Evolutionary conservation across 2,797 vertebrate species (phyloP), one percentile per base, ranked within the genome.

Genomic region (Danio albolineatus): DNA sequence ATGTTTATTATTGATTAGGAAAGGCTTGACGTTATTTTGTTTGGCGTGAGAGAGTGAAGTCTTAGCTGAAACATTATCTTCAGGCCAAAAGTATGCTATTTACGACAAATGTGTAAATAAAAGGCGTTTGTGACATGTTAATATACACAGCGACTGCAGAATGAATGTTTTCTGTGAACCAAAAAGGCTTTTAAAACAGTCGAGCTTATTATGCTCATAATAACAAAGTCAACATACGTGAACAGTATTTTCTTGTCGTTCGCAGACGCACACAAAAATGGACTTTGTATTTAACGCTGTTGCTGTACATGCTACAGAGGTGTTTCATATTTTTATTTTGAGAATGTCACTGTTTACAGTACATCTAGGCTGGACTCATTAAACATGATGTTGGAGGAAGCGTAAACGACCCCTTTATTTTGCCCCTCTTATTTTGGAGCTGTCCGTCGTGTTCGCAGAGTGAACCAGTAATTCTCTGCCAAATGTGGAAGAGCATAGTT

Each of bases 391-490:
- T 51, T 39, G 28, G n/a, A 46, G 53, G 16, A 77, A 38, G 53
- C 51, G 62, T 66, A 57, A 59, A 66, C 41, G 0, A 75, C 5
- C 39, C 7, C 7, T 76, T 65, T 65, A 19, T 28, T 44, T 21
- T 28, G 6, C 38, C 51, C 49, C 28, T 77, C 10, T 77, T 66
- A 36, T 69, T 78, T 78, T 59, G 17, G 44, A 49, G 16, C 54
- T 69, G 53, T 69, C 44, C 10, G 64, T 59, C 49, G 76, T 78
- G 28, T 78, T 60, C 38, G 6, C 61, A 36, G 69, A 6, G 13
- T 56, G 41, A 66, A 60, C 51, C 17, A 36, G 48, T 44, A 7
- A 72, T 64, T 43, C 60, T 44, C 49, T 80, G 78, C 76, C 76
- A 78, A 69, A 17, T 43, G 38, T 75, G 51, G 19, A 62, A 46